phyloP scores from a whole-genome alignment of 2,888 invertebrate genomes.

The Himalopsyche tibetana region DNA sequence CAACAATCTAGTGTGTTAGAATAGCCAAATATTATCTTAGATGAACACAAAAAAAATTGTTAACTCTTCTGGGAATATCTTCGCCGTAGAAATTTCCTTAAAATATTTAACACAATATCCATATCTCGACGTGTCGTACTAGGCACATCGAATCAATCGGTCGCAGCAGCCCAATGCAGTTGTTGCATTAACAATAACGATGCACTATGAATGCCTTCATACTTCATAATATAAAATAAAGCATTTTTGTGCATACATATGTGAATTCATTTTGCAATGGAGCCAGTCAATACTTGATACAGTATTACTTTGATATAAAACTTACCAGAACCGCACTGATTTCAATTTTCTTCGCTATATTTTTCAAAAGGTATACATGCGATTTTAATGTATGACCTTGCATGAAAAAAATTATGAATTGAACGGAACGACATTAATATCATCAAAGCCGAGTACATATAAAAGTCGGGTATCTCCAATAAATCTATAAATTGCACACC shows the following conservation, averaged over 20 bases:
- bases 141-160: constrained; percentile 53
- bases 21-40: neutral
- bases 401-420: no score
- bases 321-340: no score
- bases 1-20: neutral
- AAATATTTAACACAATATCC: constrained; percentile 41
- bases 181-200: constrained; percentile 48
- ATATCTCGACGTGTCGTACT: constrained; percentile 28
- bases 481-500: no score
- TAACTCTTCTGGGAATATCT: constrained; percentile 52
- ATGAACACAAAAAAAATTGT: neutral
- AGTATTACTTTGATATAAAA: neutral
- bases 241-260: no score
- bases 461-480: no score
- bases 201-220: constrained; percentile 53
- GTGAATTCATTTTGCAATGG: neutral
- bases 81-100: no score
- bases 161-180: constrained; percentile 48
- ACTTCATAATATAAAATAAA: constrained; percentile 11
- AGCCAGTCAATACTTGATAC: neutral
- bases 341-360: no score
- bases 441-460: no score
- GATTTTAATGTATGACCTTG: no score
- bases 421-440: no score
- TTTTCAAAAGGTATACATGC: no score